These are phyloP conservation scores for Poecilobothrus nobilitatus DNA, from an alignment of 2,888 invertebrate genomes.

Conservation along the genomic window DNA sequence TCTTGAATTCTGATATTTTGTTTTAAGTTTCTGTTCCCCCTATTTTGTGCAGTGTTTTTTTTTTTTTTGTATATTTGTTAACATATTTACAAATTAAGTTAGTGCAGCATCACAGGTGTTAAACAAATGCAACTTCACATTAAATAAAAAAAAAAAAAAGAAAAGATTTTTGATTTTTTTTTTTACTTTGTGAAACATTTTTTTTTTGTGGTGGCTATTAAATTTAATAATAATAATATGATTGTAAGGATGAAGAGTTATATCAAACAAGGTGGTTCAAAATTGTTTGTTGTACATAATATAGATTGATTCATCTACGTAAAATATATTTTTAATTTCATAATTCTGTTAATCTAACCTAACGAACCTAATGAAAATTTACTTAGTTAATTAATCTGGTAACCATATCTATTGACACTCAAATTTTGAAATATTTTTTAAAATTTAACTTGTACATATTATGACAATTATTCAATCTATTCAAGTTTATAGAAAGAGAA, in stretches of 20 bases:
- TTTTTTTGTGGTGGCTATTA: background rate
- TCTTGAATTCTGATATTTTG: background rate
- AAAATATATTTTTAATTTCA: too few species aligned
- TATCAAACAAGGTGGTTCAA: background rate
- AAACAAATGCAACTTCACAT: background rate
- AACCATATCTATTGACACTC: too few species aligned
- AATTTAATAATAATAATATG: background rate
- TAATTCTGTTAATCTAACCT: too few species aligned
- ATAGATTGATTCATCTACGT: too few species aligned
- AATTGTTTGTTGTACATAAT: too few species aligned
- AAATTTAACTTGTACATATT: too few species aligned
- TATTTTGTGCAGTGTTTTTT: background rate
- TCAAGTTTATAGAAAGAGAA: too few species aligned
- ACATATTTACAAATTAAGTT: slow-evolving; percentile 6
- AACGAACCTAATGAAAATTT: too few species aligned
- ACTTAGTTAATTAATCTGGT: too few species aligned
- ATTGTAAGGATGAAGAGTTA: background rate
- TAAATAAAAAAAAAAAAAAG: background rate
- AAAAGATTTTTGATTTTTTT: background rate
- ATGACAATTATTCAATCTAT: too few species aligned
- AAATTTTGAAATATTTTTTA: too few species aligned
- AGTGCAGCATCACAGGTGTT: slow-evolving; percentile 4
- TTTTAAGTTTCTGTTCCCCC: too few species aligned
- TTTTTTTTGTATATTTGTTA: background rate
- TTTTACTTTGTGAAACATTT: background rate